Evolutionary conservation across 2,888 invertebrate species (phyloP).

Genomic region (Rotaria sp.): DNA sequence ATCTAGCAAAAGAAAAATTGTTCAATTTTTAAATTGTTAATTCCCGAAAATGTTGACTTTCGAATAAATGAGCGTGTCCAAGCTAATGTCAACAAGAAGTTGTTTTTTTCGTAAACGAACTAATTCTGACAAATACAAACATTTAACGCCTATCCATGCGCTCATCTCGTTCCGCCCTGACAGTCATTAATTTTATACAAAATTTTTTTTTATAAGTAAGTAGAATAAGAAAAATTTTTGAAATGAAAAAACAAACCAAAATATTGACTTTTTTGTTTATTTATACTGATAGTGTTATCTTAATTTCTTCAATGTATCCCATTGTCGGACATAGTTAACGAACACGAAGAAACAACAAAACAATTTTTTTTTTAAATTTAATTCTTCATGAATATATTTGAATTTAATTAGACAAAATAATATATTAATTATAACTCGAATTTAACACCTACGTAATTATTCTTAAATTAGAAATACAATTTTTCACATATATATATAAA

Average conservation of each 20-base stretch:
- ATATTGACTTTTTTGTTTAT: slow-evolving; percentile 20
- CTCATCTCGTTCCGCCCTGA: background rate
- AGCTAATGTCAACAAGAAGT: background rate
- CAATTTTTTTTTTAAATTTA: background rate
- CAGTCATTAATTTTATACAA: background rate
- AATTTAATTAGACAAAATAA: background rate
- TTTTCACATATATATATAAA: background rate
- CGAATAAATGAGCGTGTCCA: background rate
- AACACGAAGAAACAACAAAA: background rate
- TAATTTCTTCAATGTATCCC: background rate
- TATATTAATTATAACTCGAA: background rate
- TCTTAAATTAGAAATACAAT: background rate
- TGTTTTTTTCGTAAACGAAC: background rate
- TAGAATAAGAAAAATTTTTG: background rate
- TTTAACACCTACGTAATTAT: background rate
- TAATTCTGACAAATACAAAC: background rate
- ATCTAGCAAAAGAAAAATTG: background rate
- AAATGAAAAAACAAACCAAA: background rate
- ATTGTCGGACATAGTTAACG: slow-evolving; percentile 8
- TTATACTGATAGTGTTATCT: slow-evolving; percentile 7
- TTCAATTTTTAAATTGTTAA: background rate
- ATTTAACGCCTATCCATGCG: background rate
- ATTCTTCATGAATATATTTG: background rate
- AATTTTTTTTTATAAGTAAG: background rate
- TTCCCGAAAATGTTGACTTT: background rate